Conservation (phyloP, 2,888 invertebrate species). For the Seira musarum region DNA sequence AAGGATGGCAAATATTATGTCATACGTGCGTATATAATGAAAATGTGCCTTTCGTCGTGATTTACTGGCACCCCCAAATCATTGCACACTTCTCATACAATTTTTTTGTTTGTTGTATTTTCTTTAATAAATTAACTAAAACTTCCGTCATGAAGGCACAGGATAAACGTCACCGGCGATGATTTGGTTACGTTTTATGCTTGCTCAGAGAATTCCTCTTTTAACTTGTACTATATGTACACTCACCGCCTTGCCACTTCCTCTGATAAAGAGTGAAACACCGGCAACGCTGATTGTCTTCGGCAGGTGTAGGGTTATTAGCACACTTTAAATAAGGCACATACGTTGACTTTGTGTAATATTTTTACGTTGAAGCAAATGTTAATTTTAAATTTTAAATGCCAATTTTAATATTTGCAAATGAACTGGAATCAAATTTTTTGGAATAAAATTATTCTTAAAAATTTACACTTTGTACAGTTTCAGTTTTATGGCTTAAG, state of each 20-base stretch:
- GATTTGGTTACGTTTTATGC: background rate
- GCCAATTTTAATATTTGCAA: no score
- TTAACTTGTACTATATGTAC: background rate
- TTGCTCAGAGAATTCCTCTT: background rate
- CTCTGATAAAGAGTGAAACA: constrained; percentile 17
- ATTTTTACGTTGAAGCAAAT: background rate
- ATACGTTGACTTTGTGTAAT: no score
- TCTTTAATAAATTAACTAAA: background rate
- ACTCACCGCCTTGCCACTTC: constrained; percentile 4
- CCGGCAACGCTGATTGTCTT: no score
- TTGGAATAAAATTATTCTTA: no score
- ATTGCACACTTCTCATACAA: background rate
- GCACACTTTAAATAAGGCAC: no score
- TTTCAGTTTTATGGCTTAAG: background rate
- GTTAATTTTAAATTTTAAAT: no score
- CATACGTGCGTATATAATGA: no score
- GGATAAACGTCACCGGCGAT: constrained; percentile 20
- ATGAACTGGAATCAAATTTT: no score
- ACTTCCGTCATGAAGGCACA: constrained; percentile 5
- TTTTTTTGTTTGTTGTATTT: no score
- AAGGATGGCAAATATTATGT: background rate
- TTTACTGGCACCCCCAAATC: no score
- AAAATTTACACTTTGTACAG: background rate
- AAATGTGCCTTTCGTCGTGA: no score
- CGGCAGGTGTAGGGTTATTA: no score